Evolutionary conservation across 2,797 vertebrate genomes (phyloP).

Genomic region (Champsocephalus gunnari): DNA sequence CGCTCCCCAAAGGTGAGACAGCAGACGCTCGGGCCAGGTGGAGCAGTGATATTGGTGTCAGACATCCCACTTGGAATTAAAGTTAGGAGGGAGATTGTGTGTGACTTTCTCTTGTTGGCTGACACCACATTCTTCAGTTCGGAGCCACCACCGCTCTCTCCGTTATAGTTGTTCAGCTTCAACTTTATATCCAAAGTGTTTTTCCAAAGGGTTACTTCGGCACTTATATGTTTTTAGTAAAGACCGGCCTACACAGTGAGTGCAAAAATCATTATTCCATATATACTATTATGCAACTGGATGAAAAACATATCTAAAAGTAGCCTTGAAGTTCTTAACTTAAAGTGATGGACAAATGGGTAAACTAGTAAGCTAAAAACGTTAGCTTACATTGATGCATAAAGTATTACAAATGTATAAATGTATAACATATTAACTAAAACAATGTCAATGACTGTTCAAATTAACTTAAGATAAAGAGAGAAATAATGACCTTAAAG

Average conservation of each 20-base stretch:
- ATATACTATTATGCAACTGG: not conserved
- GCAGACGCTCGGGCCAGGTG: constrained; percentile 70
- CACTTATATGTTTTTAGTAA: too few species aligned
- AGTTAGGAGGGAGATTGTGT: constrained; percentile 33
- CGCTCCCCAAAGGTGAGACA: constrained; percentile 64
- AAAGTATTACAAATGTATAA: too few species aligned
- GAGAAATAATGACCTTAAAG: too few species aligned
- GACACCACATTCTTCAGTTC: constrained; percentile 3
- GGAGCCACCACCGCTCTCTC: not conserved
- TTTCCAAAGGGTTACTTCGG: not conserved
- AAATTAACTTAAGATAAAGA: too few species aligned
- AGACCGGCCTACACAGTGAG: too few species aligned
- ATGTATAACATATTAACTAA: too few species aligned
- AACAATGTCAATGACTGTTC: too few species aligned
- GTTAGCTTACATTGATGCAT: too few species aligned
- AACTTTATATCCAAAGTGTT: not conserved
- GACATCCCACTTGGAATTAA: constrained; percentile 51
- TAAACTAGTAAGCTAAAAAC: not conserved
- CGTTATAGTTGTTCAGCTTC: constrained; percentile 9
- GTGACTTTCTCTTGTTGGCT: constrained; percentile 20
- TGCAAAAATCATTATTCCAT: too few species aligned
- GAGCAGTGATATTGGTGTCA: constrained; percentile 67
- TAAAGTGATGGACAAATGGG: not conserved
- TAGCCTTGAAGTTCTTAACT: not conserved
- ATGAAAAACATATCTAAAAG: not conserved